A percentile compares a stretch with the other conserved stretches of the same genome.
phyloP scores from a whole-genome alignment of 1,140 invertebrate genomes.

The Marisa cornuarietis region DNA sequence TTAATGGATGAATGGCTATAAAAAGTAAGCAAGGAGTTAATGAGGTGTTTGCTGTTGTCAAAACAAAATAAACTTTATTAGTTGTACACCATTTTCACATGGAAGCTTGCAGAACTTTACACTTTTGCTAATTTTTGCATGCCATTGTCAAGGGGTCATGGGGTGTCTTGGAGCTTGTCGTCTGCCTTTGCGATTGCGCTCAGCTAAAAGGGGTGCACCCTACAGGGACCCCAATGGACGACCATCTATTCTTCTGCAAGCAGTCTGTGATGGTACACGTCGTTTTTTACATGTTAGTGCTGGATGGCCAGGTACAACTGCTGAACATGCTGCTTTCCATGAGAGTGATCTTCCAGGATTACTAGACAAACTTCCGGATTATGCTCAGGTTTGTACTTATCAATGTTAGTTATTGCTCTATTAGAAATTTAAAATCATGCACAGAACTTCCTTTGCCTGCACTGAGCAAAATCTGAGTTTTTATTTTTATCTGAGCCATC shows the following conservation, averaged over 20 bases:
- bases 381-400: conserved; percentile 13
- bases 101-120: no score
- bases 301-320: conserved; percentile 20
- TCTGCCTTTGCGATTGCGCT: conserved; percentile 16
- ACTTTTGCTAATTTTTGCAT: no score
- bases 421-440: no score
- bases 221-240: conserved; percentile 22
- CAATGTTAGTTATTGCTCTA: no score
- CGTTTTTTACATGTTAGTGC: conserved; percentile 21
- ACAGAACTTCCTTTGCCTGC: no score
- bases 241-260: conserved; percentile 19
- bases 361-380: conserved; percentile 20
- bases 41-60: no score
- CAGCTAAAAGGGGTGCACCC: conserved; percentile 17
- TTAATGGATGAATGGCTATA: no score
- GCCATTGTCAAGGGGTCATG: conserved; percentile 4
- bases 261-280: conserved; percentile 17
- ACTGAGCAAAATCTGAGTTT: no score
- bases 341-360: conserved; percentile 23
- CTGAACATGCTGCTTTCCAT: conserved; percentile 23
- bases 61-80: no score
- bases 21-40: no score
- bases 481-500: no score
- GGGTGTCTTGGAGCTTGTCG: conserved; percentile 23
- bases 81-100: no score